Conservation (phyloP, 2,888 invertebrate species). For the Torymus auratus region DNA sequence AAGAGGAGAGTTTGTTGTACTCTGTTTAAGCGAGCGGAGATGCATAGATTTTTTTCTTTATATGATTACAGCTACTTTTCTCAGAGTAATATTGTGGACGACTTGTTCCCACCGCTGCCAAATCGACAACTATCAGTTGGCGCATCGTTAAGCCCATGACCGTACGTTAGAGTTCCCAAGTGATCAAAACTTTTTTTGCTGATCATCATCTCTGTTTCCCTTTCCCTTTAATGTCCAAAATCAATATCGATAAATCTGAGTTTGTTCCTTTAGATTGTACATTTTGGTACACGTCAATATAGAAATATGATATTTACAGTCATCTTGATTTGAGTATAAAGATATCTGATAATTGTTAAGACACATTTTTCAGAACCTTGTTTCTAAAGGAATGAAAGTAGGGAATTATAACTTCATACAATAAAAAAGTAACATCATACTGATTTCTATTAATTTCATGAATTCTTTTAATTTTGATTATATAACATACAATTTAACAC, state of each 20-base stretch:
- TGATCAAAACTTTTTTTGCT: conserved; percentile 34
- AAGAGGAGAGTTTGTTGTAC: not conserved
- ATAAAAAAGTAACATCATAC: not conserved
- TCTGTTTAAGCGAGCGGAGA: not conserved
- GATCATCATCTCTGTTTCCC: conserved; percentile 33
- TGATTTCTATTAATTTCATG: conserved; percentile 11
- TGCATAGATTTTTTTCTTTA: conserved; percentile 43
- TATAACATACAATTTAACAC: not conserved
- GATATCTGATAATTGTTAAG: not conserved
- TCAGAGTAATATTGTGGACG: conserved; percentile 95
- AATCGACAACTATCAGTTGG: conserved; percentile 40
- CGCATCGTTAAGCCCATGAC: conserved; percentile 47
- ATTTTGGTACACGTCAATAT: not conserved
- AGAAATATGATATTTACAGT: not conserved
- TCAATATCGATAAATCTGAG: conserved; percentile 1
- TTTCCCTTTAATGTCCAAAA: not conserved
- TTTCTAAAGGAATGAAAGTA: not conserved
- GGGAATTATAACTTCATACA: not conserved
- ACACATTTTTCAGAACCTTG: not conserved
- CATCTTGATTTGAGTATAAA: no score
- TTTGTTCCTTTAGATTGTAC: conserved; percentile 1
- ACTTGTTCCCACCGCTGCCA: conserved; percentile 87
- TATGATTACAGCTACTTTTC: conserved; percentile 93
- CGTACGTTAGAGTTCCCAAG: conserved; percentile 54
- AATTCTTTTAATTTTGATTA: conserved; percentile 3